Base-by-base conservation (phyloP, 2,888 invertebrate species). In the Encarsia formosa region DNA sequence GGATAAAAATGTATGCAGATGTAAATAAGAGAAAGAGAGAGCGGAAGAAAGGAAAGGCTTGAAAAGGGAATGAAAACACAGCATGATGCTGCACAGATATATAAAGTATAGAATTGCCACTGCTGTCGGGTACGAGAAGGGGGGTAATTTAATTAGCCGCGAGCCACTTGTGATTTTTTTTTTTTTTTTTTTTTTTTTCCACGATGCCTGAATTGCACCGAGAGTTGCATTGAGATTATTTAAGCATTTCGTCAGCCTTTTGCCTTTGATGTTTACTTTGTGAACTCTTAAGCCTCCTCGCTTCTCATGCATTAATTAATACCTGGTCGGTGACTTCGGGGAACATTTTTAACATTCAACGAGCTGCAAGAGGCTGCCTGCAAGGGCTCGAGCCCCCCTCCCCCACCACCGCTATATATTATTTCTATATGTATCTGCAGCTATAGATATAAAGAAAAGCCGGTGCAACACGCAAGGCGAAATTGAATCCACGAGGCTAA, bases 261-360 rank as follows among this genome's bases (percentile, higher is more conserved):
- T 51, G 51, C 63, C n/a, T 64, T 64, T 66, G 64, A 64, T 62
- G 63, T 63, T 65, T 63, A 53, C 58, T 62, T 58, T 58, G 61
- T 61, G 59, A n/a, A 57, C 61, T 62, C 64, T 65, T 57, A 51
- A 60, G 54, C 44, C 38, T 18, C 29, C n/a, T 24, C 52, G 47
- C 57, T 45, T 52, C 60, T 60, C 59, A 29, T 59, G 59, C 61
- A 61, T 62, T 60, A 61, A 61, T 61, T 61, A 63, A 61, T 61
- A 61, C 49, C 52, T 47, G 43, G 56, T 48, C 43, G 52, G 42
- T 16, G 46, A 54, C 41, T 54, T 49, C 29, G 34, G 35, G 19
- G 20, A 49, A 43, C 39, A 47, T 49, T 56, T 56, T 56, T 49
- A 40, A 46, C 53, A 48, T 56, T 53, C 49, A 53, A 52, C 38